Evolutionary conservation across 2,888 invertebrate genomes (phyloP), one percentile per base, ranked within the genome.

Genomic region (Neuroscelio doddi): DNA sequence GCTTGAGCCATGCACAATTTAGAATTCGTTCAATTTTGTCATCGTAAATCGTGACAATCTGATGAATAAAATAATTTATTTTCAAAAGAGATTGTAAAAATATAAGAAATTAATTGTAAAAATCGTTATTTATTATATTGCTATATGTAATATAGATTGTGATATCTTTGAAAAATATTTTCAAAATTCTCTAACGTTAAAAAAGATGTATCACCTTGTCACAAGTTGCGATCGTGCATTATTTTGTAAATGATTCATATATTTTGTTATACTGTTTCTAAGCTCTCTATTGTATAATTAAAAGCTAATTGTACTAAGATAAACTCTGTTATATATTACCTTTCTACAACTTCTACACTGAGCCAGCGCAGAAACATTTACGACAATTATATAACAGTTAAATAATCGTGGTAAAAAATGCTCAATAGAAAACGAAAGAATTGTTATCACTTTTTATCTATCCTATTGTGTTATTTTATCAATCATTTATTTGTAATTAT

Each of bases 221-320:
- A 74, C 76, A 71, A 77, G 69, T 72, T 71, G 72, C 77, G 78
- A 69, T 69, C 39, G 73, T 70, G 62, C 69, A 71, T 75, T 78
- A 73, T 81, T 80, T 80, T 81, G 77, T 80, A 80, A 81, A 81
- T 81, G 81, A 78, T 81, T 83, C 76, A 83, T 82, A 83, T 83
- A 82, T 83, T 83, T 83, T 83, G 80, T 83, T 83, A 83, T 81
- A 83, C 82, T 81, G 67, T 83, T 82, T 82, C 81, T 81, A 81
- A 81, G 79, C 82, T 78, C 81, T 77, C 76, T 76, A 75, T 70
- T 68, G 74, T 72, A 72, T 71, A 72, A 73, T 72, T 74, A 69
- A 73, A 72, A 50, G 65, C 70, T 75, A 70, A 70, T 17, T 63
- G 42, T 63, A 63, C 56, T 47, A 44, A 57, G 38, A 27, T 47